A percentile compares a stretch with the other conserved stretches of the same genome.
These are phyloP conservation scores for Musca vetustissima DNA, from an alignment of 1,140 invertebrate genomes.

Conservation along the genomic window DNA sequence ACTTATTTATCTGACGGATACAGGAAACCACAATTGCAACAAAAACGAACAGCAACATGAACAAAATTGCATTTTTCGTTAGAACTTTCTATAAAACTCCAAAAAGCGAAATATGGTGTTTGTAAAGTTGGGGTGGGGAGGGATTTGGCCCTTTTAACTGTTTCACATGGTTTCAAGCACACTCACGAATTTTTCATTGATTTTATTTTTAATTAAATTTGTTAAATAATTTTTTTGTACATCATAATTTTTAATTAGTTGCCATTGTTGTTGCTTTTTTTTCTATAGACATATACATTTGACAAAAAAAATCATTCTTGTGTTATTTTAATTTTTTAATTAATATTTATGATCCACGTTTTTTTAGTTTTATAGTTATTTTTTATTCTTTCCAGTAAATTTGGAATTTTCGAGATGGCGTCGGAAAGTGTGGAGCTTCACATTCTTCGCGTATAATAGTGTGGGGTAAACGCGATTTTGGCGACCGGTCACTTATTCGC, in stretches of 20 bases:
- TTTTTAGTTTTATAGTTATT: conserved; percentile 4
- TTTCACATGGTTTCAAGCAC: neutral
- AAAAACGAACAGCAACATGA: too few relatives aligned
- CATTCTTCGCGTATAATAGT: too few relatives aligned
- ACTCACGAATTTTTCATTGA: neutral
- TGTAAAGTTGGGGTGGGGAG: too few relatives aligned
- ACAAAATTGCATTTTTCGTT: too few relatives aligned
- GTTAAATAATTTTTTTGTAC: neutral
- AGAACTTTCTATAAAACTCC: too few relatives aligned
- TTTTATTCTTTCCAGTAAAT: neutral
- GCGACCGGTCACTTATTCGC: too few relatives aligned
- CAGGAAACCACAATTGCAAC: too few relatives aligned
- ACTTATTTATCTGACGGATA: too few relatives aligned
- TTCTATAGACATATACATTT: conserved; percentile 23
- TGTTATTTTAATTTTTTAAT: conserved; percentile 18
- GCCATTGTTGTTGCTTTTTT: neutral
- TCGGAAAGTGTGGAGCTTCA: neutral
- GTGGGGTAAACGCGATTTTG: too few relatives aligned
- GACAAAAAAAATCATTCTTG: too few relatives aligned
- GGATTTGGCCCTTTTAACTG: neutral
- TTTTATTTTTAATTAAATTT: neutral
- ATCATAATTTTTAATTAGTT: neutral
- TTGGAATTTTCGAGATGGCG: conserved; percentile 10
- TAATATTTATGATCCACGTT: conserved; percentile 28
- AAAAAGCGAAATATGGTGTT: too few relatives aligned